Conservation (phyloP, 2,888 invertebrate species). For the Sericinus montela region DNA sequence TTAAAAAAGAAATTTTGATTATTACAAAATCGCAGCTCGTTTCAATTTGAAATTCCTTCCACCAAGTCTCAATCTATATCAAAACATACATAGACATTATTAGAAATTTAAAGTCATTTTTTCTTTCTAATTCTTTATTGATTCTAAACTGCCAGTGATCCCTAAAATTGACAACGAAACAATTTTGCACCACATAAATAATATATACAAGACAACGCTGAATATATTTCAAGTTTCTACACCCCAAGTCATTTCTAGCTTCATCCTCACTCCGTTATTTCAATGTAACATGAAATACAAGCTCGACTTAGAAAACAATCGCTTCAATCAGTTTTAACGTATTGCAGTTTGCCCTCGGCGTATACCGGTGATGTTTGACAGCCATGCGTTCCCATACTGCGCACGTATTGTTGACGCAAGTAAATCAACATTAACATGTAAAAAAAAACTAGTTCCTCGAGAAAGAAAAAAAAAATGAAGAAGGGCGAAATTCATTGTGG, state of each 20-base stretch:
- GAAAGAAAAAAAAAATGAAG: conserved; percentile 41
- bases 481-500: conserved; percentile 51
- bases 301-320: conserved; percentile 20
- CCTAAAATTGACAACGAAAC: conserved; percentile 35
- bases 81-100: too few relatives aligned
- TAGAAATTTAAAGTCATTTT: too few relatives aligned
- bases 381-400: conserved; percentile 63
- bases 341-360: conserved; percentile 36
- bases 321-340: conserved; percentile 17
- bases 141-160: conserved; percentile 25
- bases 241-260: conserved; percentile 47
- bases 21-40: too few relatives aligned
- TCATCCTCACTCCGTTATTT: conserved; percentile 39
- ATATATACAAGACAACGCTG: conserved; percentile 18
- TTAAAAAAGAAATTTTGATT: too few relatives aligned
- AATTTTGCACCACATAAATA: conserved; percentile 37
- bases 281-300: conserved; percentile 28
- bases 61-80: too few relatives aligned
- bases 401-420: conserved; percentile 69
- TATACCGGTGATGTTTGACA: conserved; percentile 29
- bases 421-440: conserved; percentile 73
- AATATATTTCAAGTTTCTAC: conserved; percentile 36
- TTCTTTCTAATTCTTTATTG: too few relatives aligned
- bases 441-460: conserved; percentile 62
- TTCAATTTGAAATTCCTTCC: too few relatives aligned